These are phyloP conservation scores for Pholis gunnellus DNA, from an alignment of 2,113 vertebrate genomes.

Conservation along the genomic window DNA sequence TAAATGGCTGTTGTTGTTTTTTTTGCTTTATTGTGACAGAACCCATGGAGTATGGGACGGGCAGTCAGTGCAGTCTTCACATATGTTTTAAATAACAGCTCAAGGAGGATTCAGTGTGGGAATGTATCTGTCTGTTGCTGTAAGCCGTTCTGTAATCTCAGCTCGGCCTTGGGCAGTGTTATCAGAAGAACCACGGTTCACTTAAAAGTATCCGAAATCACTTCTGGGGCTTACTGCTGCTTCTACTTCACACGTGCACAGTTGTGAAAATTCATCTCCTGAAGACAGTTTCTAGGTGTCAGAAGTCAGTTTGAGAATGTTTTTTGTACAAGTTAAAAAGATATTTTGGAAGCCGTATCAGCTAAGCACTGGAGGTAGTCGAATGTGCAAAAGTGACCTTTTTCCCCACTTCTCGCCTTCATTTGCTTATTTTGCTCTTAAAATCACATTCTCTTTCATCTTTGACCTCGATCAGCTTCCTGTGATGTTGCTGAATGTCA, in stretches of 20 bases:
- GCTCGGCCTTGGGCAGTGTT: constrained; percentile 1
- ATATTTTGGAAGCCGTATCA: constrained; percentile 5
- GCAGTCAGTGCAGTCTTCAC: constrained; percentile 13
- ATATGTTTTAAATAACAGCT: constrained; percentile 55
- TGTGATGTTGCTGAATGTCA: constrained; percentile 61
- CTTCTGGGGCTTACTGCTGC: constrained; percentile 24
- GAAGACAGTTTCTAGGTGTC: background rate
- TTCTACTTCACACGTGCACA: background rate
- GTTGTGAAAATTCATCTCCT: background rate
- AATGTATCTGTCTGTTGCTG: constrained; percentile 53
- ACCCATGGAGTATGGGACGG: background rate
- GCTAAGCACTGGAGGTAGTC: constrained; percentile 7
- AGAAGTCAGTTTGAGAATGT: background rate
- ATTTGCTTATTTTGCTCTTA: constrained; percentile 36
- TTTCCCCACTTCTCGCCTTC: constrained; percentile 1
- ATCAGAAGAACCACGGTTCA: constrained; percentile 7
- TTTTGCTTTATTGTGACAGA: background rate
- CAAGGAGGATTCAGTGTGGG: constrained; percentile 26
- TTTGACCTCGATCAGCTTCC: constrained; percentile 48
- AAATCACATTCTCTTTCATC: constrained; percentile 46
- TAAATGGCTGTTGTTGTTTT: constrained; percentile 10
- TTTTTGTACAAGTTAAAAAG: background rate
- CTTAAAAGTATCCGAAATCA: constrained; percentile 15
- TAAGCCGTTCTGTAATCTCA: constrained; percentile 43
- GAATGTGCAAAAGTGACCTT: constrained; percentile 33